Conservation (phyloP, 2,888 invertebrate species). For the Palloptera scutellata region DNA sequence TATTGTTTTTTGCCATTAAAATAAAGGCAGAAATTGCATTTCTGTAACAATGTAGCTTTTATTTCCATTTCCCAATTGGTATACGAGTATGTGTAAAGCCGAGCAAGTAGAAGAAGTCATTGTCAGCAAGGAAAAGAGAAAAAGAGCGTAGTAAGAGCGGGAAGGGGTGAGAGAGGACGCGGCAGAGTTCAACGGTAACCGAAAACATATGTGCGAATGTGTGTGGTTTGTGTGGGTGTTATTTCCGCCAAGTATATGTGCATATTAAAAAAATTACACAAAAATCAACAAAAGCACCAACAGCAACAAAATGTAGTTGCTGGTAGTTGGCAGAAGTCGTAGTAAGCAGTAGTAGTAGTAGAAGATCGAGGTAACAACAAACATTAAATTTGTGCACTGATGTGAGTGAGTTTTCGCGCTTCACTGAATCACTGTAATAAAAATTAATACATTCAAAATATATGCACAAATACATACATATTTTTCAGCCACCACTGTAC, state of each 20-base stretch:
- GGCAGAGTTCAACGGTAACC: background rate
- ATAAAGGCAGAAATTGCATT: constrained; percentile 27
- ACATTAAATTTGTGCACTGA: too few relatives aligned
- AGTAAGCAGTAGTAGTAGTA: too few relatives aligned
- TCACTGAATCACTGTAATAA: constrained; percentile 30
- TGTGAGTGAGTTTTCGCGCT: constrained; percentile 21
- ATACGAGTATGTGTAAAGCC: constrained; percentile 21
- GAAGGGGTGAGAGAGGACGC: background rate
- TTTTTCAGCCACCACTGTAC: background rate
- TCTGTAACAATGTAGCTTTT: constrained; percentile 20
- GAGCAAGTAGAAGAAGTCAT: constrained; percentile 11
- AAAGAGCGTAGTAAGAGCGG: background rate
- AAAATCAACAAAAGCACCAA: background rate
- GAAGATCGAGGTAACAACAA: too few relatives aligned
- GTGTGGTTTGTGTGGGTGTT: background rate
- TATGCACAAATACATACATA: too few relatives aligned
- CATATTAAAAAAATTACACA: background rate
- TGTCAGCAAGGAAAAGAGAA: background rate
- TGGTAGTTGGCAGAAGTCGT: too few relatives aligned
- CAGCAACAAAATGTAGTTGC: too few relatives aligned
- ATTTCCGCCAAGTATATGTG: background rate
- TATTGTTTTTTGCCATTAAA: background rate
- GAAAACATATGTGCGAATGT: background rate
- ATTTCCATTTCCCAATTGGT: constrained; percentile 19
- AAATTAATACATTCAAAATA: too few relatives aligned